A percentile compares a stretch with the other conserved stretches of the same genome.
These are phyloP conservation scores for Embiotoca jacksoni DNA, from an alignment of 2,113 vertebrate genomes.

Conservation along the genomic window DNA sequence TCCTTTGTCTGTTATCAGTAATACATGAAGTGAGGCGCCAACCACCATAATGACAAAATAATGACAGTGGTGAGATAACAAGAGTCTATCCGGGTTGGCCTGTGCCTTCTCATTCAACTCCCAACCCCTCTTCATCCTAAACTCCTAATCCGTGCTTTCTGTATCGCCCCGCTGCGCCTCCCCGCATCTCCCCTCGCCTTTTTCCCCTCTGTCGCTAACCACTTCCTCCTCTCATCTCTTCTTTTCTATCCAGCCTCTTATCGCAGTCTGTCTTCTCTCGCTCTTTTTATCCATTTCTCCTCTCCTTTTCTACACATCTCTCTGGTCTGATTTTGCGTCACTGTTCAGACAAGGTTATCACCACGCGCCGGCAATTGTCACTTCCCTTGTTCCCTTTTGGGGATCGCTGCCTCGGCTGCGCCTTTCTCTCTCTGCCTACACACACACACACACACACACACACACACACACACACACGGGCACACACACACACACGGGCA, in stretches of 20 bases:
- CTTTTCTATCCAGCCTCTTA: constrained; percentile 55
- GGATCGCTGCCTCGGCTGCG: constrained; percentile 46
- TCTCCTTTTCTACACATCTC: constrained; percentile 57
- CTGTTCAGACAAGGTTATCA: constrained; percentile 76
- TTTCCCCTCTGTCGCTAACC: constrained; percentile 28
- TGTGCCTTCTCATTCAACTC: constrained; percentile 53
- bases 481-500: not conserved
- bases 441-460: not conserved
- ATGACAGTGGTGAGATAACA: constrained; percentile 77
- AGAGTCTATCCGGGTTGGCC: constrained; percentile 59
- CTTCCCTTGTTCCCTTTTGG: constrained; percentile 58
- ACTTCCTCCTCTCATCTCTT: constrained; percentile 36
- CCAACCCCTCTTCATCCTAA: constrained; percentile 45
- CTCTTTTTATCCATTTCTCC: constrained; percentile 42
- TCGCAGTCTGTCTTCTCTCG: constrained; percentile 35
- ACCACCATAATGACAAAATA: constrained; percentile 80
- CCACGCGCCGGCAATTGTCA: constrained; percentile 36
- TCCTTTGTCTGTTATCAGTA: constrained; percentile 76
- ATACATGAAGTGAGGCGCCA: constrained; percentile 74
- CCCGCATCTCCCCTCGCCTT: constrained; percentile 30
- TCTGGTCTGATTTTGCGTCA: constrained; percentile 55
- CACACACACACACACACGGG: not conserved
- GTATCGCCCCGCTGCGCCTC: constrained; percentile 45
- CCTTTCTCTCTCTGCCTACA: constrained; percentile 18
- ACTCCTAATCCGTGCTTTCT: constrained; percentile 55